Conservation (phyloP, 2,888 invertebrate species). For the Dioctria linearis region DNA sequence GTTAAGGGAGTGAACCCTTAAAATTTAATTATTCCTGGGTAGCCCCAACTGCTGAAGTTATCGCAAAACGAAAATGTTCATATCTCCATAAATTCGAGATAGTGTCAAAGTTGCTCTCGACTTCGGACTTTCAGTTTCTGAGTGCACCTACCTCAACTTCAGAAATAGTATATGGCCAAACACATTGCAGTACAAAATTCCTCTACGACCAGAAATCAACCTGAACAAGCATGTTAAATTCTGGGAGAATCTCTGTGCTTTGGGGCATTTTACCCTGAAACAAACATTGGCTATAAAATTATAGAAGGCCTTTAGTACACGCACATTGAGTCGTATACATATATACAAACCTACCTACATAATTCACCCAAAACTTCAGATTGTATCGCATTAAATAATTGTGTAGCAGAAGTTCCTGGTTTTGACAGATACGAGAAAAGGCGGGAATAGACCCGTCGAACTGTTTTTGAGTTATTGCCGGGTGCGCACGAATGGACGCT, state of each 20-base stretch:
- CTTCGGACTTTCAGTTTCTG: too few relatives aligned
- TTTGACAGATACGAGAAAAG: slow-evolving; percentile 68
- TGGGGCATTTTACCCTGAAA: neutral
- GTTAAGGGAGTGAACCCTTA: too few relatives aligned
- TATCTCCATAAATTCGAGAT: too few relatives aligned
- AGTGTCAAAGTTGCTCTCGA: too few relatives aligned
- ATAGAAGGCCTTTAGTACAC: neutral
- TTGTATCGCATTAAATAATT: slow-evolving; percentile 52
- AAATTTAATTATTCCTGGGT: too few relatives aligned
- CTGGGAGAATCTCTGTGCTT: neutral
- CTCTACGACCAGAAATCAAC: neutral
- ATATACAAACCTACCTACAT: neutral
- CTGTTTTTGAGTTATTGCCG: slow-evolving; percentile 70
- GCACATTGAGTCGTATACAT: neutral
- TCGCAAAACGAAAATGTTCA: too few relatives aligned
- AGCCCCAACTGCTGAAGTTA: too few relatives aligned
- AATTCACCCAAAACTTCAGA: slow-evolving; percentile 31
- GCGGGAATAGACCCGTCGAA: slow-evolving; percentile 63
- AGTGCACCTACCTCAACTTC: slow-evolving; percentile 17
- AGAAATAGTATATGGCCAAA: slow-evolving; percentile 15
- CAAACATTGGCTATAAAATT: slow-evolving; percentile 1
- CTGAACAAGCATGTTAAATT: slow-evolving; percentile 10
- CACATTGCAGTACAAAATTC: neutral
- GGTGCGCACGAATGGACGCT: slow-evolving; percentile 34
- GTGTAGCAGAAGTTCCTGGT: slow-evolving; percentile 59